These are phyloP conservation scores for Takifugu ocellatus DNA, from an alignment of 2,797 vertebrate species.

Conservation along the genomic window DNA sequence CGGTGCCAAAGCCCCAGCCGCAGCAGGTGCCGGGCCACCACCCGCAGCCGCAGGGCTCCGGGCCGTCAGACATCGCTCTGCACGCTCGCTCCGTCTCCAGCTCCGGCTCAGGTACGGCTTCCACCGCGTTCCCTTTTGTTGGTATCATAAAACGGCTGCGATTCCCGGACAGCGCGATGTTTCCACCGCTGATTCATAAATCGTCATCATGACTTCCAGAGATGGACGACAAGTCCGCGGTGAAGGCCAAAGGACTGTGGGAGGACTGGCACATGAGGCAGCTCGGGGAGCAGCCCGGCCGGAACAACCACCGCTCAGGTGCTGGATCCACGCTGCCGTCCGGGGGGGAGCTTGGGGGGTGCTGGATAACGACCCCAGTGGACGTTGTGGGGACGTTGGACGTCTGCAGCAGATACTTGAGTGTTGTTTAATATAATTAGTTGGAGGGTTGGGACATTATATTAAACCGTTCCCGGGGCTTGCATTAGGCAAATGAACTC, in stretches of 20 bases:
- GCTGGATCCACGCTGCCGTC: slow-evolving; percentile 12
- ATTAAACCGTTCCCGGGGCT: background rate
- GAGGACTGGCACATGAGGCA: slow-evolving; percentile 84
- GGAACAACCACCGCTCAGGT: slow-evolving; percentile 79
- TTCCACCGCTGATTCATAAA: background rate
- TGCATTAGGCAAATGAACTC: slow-evolving; percentile 1
- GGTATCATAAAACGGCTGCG: no score
- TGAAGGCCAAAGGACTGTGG: slow-evolving; percentile 82
- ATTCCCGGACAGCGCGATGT: no score
- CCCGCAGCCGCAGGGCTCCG: slow-evolving; percentile 84
- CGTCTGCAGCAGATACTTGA: no score
- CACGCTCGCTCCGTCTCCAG: slow-evolving; percentile 91
- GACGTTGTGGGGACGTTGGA: no score
- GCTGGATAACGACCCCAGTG: no score
- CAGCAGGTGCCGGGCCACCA: slow-evolving; percentile 85
- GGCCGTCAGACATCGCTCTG: slow-evolving; percentile 90
- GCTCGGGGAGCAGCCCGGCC: slow-evolving; percentile 68
- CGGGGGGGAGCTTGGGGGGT: slow-evolving; percentile 2
- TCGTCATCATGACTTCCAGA: slow-evolving; percentile 54
- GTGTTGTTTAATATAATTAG: no score
- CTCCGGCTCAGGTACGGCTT: slow-evolving; percentile 84
- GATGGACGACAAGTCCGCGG: slow-evolving; percentile 76
- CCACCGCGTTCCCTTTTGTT: background rate
- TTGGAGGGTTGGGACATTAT: background rate
- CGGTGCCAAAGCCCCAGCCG: slow-evolving; percentile 85